A percentile compares a stretch with the other conserved stretches of the same genome.
Evolutionary conservation across 2,113 vertebrate genomes (phyloP).

Genomic region (Pachyramphus minor): DNA sequence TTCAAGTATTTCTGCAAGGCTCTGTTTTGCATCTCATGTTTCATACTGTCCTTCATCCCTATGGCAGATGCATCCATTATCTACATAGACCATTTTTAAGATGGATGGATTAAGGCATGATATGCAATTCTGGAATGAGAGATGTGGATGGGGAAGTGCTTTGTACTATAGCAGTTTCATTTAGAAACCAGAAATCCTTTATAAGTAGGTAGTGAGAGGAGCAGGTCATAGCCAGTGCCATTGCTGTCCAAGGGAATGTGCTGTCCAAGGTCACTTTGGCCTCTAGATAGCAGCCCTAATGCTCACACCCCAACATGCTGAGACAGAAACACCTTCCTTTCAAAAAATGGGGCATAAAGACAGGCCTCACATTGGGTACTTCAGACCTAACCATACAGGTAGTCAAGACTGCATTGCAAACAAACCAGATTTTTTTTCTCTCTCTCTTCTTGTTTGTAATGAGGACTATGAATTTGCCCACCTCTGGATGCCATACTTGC

Average conservation of each 20-base stretch:
- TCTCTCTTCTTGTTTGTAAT: neutral
- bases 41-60: neutral
- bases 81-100: neutral
- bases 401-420: neutral
- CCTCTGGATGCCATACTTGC: fast-evolving
- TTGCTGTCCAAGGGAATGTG: neutral
- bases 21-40: neutral
- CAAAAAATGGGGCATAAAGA: neutral
- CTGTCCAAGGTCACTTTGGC: neutral
- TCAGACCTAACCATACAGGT: neutral
- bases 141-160: neutral
- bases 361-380: neutral
- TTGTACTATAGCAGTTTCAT: neutral
- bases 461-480: neutral
- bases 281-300: slow-evolving; percentile 37
- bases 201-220: neutral
- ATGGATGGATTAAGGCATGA: neutral
- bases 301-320: neutral
- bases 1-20: neutral
- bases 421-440: neutral
- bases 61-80: neutral
- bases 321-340: neutral
- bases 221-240: neutral
- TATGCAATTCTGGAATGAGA: neutral
- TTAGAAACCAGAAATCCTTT: neutral